Evolutionary conservation across 2,113 vertebrate genomes (phyloP).

Genomic region (Nansenia antarctica): DNA sequence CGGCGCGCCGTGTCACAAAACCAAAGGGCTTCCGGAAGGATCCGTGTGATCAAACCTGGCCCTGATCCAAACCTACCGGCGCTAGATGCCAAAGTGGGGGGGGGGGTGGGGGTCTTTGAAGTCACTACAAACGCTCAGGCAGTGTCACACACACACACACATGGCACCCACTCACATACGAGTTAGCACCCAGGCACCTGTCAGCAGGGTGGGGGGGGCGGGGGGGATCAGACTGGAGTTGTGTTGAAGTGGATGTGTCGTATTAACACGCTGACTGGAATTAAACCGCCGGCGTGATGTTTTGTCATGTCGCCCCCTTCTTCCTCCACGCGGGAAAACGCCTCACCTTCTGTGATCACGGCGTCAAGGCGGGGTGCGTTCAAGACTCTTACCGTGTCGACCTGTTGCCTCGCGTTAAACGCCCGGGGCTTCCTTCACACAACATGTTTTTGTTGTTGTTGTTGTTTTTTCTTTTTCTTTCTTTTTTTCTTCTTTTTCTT

Average conservation of each 20-base stretch:
- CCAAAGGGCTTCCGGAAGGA: slow-evolving; percentile 63
- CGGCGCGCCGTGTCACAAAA: slow-evolving; percentile 65
- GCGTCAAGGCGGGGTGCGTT: too few species aligned
- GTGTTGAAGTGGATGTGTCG: slow-evolving; percentile 30
- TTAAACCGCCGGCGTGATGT: slow-evolving; percentile 62
- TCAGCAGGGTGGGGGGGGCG: slow-evolving; percentile 30
- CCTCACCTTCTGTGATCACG: too few species aligned
- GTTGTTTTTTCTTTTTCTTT: slow-evolving; percentile 41
- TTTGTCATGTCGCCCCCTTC: too few species aligned
- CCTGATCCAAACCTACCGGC: slow-evolving; percentile 76
- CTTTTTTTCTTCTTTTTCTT: slow-evolving; percentile 40
- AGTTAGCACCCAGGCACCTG: slow-evolving; percentile 51
- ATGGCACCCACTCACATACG: slow-evolving; percentile 22
- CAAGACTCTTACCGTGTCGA: too few species aligned
- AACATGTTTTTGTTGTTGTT: slow-evolving; percentile 37
- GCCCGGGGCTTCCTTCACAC: slow-evolving; percentile 52
- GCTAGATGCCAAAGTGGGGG: slow-evolving; percentile 61
- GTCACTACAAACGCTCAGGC: slow-evolving; percentile 76
- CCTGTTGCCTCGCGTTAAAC: slow-evolving; percentile 68
- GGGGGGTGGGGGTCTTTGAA: slow-evolving; percentile 66
- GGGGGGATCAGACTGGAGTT: too few species aligned
- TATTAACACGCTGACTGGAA: slow-evolving; percentile 59
- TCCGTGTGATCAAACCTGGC: slow-evolving; percentile 73
- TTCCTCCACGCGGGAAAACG: too few species aligned
- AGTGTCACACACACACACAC: slow-evolving; percentile 50